Percentiles rank a stretch among this genome's conserved stretches.
Evolutionary conservation across 30 jellyfish, hydroid and myxozoan species (phyloP).

Genomic region (Pelagia noctiluca): DNA sequence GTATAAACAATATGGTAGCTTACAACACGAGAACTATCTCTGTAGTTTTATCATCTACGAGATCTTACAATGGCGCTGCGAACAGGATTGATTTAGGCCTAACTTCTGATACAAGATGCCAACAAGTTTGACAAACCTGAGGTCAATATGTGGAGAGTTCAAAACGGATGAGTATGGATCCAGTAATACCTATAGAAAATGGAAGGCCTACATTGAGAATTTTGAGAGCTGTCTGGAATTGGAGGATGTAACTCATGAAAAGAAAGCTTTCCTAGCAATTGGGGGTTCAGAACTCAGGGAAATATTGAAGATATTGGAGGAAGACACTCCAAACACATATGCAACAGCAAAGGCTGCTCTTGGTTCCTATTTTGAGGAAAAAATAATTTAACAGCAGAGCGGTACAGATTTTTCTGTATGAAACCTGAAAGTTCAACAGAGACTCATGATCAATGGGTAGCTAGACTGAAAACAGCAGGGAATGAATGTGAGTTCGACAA

Average conservation of each 20-base stretch:
- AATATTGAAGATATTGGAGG: constrained; percentile 11
- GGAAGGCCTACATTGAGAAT: too few species aligned
- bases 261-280: constrained; percentile 36
- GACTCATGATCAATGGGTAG: constrained; percentile 23
- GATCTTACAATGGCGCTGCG: not conserved
- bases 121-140: constrained; percentile 28
- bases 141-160: constrained; percentile 30
- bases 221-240: constrained; percentile 6
- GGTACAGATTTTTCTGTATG: constrained; percentile 36
- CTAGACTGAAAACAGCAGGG: constrained; percentile 14
- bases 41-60: too few species aligned
- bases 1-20: too few species aligned
- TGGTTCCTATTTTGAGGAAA: too few species aligned
- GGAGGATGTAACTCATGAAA: constrained; percentile 20
- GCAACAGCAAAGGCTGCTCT: constrained; percentile 48
- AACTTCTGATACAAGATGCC: constrained; percentile 33
- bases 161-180: constrained; percentile 23
- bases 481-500: too few species aligned
- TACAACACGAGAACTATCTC: too few species aligned
- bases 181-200: constrained; percentile 21
- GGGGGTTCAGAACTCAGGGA: constrained; percentile 44
- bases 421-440: constrained; percentile 19
- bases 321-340: constrained; percentile 39
- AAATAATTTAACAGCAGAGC: constrained; percentile 40
- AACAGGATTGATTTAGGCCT: constrained; percentile 24